phyloP scores from a whole-genome alignment of 2,113 vertebrate genomes.

The Gobius niger region DNA sequence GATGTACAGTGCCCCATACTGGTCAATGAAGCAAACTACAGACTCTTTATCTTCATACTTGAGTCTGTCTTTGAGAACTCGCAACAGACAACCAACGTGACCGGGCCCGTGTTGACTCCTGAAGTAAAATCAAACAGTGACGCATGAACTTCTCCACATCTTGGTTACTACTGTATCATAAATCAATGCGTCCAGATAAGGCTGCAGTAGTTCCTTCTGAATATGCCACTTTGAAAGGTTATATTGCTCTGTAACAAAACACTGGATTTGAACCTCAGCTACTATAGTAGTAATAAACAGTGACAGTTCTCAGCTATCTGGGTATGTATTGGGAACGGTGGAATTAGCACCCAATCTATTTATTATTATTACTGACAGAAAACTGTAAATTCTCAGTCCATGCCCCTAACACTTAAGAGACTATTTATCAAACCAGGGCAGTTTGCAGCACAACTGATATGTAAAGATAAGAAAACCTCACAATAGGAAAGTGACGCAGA shows the following conservation, averaged over 20 bases:
- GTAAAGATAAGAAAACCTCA: no score
- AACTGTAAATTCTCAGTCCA: no score
- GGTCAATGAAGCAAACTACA: background rate
- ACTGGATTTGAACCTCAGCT: background rate
- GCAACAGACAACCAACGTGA: no score
- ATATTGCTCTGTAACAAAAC: background rate
- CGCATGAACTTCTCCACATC: background rate
- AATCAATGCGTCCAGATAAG: constrained; percentile 22
- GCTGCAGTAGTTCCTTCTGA: background rate
- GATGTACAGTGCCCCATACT: background rate
- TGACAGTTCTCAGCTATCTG: background rate
- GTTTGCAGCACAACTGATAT: no score
- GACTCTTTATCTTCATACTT: background rate
- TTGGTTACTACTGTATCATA: constrained; percentile 18
- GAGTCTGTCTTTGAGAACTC: no score
- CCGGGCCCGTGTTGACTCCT: background rate
- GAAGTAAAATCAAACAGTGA: background rate
- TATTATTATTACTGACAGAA: no score
- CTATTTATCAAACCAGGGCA: no score
- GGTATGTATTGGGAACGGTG: constrained; percentile 26
- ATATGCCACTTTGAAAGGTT: background rate
- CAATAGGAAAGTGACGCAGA: no score
- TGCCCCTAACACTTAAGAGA: no score
- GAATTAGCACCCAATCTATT: no score
- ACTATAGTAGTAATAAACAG: background rate